phyloP scores from a whole-genome alignment of 2,888 invertebrate genomes.

The Amphipyra tragopoginis region DNA sequence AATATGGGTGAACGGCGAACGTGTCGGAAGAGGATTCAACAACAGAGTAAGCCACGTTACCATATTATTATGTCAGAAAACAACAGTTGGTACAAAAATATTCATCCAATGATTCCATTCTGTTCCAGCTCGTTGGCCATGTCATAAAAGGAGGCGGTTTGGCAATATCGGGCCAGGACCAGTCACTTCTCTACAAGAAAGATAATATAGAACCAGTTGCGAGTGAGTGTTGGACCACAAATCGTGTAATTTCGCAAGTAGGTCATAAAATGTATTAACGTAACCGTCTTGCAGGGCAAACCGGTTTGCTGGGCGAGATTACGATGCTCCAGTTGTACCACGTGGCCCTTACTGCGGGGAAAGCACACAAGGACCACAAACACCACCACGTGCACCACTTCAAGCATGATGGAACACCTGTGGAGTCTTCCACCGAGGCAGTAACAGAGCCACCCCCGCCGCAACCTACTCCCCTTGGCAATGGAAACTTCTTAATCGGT shows the following conservation, averaged over 20 bases:
- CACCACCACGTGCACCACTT: slow-evolving; percentile 96
- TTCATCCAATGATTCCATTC: slow-evolving; percentile 20
- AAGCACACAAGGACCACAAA: slow-evolving; percentile 96
- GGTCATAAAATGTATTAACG: slow-evolving; percentile 25
- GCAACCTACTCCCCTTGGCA: slow-evolving; percentile 80
- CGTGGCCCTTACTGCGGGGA: slow-evolving; percentile 95
- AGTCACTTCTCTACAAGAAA: slow-evolving; percentile 82
- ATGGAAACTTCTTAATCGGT: slow-evolving; percentile 90
- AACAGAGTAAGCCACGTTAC: slow-evolving; percentile 92
- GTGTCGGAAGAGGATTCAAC: slow-evolving; percentile 96
- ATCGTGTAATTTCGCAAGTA: slow-evolving; percentile 13
- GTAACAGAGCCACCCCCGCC: slow-evolving; percentile 88
- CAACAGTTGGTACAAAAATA: neutral
- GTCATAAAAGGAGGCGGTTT: slow-evolving; percentile 93
- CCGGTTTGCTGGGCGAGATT: slow-evolving; percentile 93
- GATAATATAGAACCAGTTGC: slow-evolving; percentile 71
- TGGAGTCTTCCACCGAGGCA: slow-evolving; percentile 90
- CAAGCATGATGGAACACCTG: slow-evolving; percentile 92
- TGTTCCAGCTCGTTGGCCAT: slow-evolving; percentile 93
- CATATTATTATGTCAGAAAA: neutral
- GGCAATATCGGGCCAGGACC: slow-evolving; percentile 93
- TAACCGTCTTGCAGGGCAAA: slow-evolving; percentile 84
- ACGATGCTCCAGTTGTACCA: slow-evolving; percentile 95
- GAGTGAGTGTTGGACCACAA: slow-evolving; percentile 69
- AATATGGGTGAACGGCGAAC: slow-evolving; percentile 95